Evolutionary conservation across 2,113 vertebrate species (phyloP), one percentile per base, ranked within the genome.

Genomic region (Xenopus borealis): DNA sequence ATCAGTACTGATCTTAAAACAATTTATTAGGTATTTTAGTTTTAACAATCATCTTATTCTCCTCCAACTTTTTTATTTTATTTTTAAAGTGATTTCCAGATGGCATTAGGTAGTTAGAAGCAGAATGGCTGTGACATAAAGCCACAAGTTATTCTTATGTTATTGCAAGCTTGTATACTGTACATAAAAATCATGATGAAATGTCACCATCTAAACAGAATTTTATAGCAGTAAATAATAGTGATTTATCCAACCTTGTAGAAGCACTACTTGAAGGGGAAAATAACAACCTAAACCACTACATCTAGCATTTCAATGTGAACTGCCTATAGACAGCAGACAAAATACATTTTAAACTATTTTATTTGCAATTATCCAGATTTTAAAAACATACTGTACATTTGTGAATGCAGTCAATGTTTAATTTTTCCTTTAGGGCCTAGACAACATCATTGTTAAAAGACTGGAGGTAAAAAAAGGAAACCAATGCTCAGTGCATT

Each of bases 121-220:
- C 20, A 27, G 58, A 27, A 61, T 61, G 19, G 58, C 58, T 23
- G 19, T 61, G 20, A 61, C 20, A 61, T 61, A 61, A 61, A 61
- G 20, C 19, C 58, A 61, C 58, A 12, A 61, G 20, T 27, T 27
- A 61, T 61, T 27, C 58, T 61, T 61, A 61, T 61, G 27, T 61
- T 61, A 61, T 61, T 61, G 58, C 53, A 55, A 61, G 58, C 58
- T 27, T 61, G 58, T 61, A 61, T 61, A 55, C 14, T 55, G 53
- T n/a, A 61, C 58, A 61, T 61, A 61, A 61, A 61, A 61, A 20
- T 27, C 58, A 61, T 61, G 19, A 61, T 61, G 58, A 23, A 61
- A 61, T 61, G 58, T 61, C 58, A 61, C 58, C 20, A 27, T 61
- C 58, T 61, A 61, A 61, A 61, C 20, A 61, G 58, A 61, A 11